phyloP scores from a whole-genome alignment of 2,113 vertebrate genomes.

The Prochilodus magdalenae region DNA sequence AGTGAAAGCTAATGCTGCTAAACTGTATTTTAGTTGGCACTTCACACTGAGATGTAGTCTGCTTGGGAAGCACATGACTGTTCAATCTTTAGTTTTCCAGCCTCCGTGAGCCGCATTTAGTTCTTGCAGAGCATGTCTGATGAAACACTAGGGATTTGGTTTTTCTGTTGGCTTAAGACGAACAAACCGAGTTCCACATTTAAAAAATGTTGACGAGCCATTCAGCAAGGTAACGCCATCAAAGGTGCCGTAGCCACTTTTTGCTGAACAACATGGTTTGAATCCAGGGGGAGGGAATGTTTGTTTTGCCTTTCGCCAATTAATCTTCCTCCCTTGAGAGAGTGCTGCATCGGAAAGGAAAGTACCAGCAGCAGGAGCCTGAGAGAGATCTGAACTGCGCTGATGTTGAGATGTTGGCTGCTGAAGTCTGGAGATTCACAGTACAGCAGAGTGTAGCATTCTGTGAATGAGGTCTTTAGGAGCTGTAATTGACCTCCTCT shows the following conservation, averaged over 20 bases:
- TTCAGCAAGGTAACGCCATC: slow-evolving; percentile 30
- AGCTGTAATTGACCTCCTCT: no score
- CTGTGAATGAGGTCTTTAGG: no score
- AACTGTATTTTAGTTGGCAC: no score
- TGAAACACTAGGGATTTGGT: slow-evolving; percentile 20
- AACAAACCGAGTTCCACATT: slow-evolving; percentile 2
- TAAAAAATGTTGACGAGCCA: slow-evolving; percentile 7
- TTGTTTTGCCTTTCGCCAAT: slow-evolving; percentile 9
- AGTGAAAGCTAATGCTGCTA: no score
- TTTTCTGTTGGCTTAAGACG: slow-evolving; percentile 2
- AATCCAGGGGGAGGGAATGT: slow-evolving; percentile 17
- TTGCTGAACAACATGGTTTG: slow-evolving; percentile 8
- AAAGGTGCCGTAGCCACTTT: slow-evolving; percentile 7
- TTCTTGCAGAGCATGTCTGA: not conserved
- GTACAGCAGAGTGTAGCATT: no score
- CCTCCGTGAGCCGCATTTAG: not conserved
- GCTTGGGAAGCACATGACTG: no score
- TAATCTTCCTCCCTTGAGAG: slow-evolving; percentile 35
- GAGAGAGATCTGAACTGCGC: not conserved
- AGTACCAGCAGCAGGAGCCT: slow-evolving; percentile 5
- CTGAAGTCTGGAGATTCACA: not conserved
- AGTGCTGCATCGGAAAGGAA: not conserved
- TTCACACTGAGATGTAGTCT: no score
- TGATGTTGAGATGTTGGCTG: not conserved
- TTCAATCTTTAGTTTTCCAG: slow-evolving; percentile 3